A percentile compares a stretch with the other conserved stretches of the same genome.
Evolutionary conservation across 1,140 invertebrate genomes (phyloP).

Genomic region (Solenopsis fugax): DNA sequence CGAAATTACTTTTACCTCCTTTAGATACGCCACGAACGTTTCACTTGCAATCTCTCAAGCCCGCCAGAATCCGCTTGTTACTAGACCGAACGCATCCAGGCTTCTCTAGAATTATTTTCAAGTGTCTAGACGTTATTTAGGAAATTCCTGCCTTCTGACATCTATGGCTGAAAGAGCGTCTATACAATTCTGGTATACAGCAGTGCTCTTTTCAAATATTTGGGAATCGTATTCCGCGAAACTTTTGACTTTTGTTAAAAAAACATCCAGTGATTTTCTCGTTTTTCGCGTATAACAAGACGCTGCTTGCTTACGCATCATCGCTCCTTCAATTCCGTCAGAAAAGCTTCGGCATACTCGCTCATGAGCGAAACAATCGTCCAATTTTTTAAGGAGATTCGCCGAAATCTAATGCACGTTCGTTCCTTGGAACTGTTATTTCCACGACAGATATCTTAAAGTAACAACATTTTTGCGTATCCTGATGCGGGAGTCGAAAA

Average conservation of each 20-base stretch:
- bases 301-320: background rate
- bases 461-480: conserved; percentile 14
- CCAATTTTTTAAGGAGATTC: background rate
- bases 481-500: background rate
- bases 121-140: conserved; percentile 9
- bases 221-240: background rate
- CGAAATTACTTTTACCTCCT: conserved; percentile 49
- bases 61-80: background rate
- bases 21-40: conserved; percentile 36
- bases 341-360: background rate
- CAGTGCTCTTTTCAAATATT: background rate
- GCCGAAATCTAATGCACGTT: background rate
- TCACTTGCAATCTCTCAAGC: conserved; percentile 33
- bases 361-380: background rate
- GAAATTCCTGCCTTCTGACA: conserved; percentile 8
- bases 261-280: background rate
- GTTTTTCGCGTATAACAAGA: background rate
- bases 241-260: conserved; percentile 13
- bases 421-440: background rate
- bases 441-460: conserved; percentile 26
- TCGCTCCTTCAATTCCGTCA: background rate
- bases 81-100: background rate
- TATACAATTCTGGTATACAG: background rate
- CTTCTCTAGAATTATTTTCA: conserved; percentile 17
- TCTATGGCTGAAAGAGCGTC: background rate